phyloP scores from a whole-genome alignment of 2,888 invertebrate genomes.

The Trissonchulus latispiculum region DNA sequence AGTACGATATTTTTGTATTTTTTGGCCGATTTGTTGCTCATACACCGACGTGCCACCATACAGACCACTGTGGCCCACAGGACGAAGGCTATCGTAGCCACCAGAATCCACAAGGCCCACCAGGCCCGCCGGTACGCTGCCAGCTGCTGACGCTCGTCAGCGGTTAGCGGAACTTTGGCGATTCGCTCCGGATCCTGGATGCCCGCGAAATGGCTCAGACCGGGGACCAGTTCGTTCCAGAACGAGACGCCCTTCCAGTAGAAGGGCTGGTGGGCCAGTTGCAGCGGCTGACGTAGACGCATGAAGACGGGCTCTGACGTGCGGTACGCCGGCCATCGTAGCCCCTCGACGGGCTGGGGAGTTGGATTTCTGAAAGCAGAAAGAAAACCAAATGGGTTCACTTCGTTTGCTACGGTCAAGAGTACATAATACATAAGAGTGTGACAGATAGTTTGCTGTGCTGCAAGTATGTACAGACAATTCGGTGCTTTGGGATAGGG shows the following conservation, averaged over 20 bases:
- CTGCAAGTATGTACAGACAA: no score
- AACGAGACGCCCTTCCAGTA: conserved; percentile 39
- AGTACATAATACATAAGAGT: no score
- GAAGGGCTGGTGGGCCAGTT: conserved; percentile 25
- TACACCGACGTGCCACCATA: conserved; percentile 33
- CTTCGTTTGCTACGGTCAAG: no score
- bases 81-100: conserved; percentile 33
- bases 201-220: conserved; percentile 10
- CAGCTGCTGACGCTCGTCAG: conserved; percentile 26
- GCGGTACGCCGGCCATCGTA: conserved; percentile 35
- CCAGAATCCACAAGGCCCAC: conserved; percentile 42
- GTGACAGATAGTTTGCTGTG: no score
- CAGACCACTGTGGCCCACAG: conserved; percentile 38
- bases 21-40: conserved; percentile 16
- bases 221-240: conserved; percentile 35
- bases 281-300: conserved; percentile 35
- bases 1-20: conserved; percentile 21
- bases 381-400: no score
- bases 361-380: conserved; percentile 34
- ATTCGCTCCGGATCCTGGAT: conserved; percentile 25
- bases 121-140: conserved; percentile 39
- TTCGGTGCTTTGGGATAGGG: no score
- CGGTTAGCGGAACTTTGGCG: conserved; percentile 24
- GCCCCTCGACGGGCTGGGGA: conserved; percentile 25
- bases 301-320: conserved; percentile 32